These are phyloP conservation scores for Incurvaria masculella DNA, from an alignment of 2,888 invertebrate genomes.

Conservation along the genomic window DNA sequence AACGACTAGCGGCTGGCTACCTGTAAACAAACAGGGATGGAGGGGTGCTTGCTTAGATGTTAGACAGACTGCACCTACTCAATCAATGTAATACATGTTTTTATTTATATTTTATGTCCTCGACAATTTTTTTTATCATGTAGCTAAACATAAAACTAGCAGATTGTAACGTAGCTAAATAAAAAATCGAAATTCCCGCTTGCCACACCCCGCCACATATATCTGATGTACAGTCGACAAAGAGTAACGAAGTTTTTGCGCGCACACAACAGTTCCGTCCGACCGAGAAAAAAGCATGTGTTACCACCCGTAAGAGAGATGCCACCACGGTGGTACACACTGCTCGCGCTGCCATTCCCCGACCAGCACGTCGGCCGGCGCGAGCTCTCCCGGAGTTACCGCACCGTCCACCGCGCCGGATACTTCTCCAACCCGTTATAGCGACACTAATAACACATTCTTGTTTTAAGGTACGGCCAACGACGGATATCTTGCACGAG, in stretches of 20 bases:
- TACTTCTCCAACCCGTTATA: slow-evolving; percentile 85
- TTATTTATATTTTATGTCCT: too few relatives aligned
- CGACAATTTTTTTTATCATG: too few relatives aligned
- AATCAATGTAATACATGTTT: too few relatives aligned
- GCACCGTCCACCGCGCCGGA: slow-evolving; percentile 72
- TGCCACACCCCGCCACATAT: too few relatives aligned
- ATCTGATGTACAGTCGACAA: too few relatives aligned
- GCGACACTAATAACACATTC: slow-evolving; percentile 34
- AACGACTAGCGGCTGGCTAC: too few relatives aligned
- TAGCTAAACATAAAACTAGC: too few relatives aligned
- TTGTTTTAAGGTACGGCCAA: slow-evolving; percentile 40
- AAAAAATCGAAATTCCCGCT: too few relatives aligned
- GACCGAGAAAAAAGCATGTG: slow-evolving; percentile 22
- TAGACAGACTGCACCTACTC: too few relatives aligned
- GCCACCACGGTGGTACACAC: slow-evolving; percentile 85
- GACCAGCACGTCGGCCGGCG: slow-evolving; percentile 89
- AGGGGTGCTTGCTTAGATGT: too few relatives aligned
- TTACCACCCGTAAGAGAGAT: slow-evolving; percentile 54
- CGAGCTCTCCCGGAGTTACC: slow-evolving; percentile 73
- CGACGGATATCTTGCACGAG: background rate
- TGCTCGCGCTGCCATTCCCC: slow-evolving; percentile 88
- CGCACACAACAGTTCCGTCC: slow-evolving; percentile 13
- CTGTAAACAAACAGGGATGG: too few relatives aligned
- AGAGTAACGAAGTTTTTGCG: slow-evolving; percentile 3
- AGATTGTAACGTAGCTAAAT: too few relatives aligned